These are phyloP conservation scores for Druceiella hillmani DNA, from an alignment of 2,888 invertebrate species.

Conservation along the genomic window DNA sequence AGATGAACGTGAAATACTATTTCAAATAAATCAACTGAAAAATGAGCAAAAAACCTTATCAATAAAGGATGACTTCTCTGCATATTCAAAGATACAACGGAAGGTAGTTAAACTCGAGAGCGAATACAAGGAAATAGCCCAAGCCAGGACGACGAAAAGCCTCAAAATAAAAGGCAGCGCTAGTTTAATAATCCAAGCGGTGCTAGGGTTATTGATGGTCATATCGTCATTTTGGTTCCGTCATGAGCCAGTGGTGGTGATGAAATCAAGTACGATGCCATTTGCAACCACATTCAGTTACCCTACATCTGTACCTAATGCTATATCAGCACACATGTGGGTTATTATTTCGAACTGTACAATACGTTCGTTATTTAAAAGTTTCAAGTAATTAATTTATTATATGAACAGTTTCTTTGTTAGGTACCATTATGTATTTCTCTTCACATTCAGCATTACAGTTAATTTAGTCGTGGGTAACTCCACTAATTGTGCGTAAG, in stretches of 20 bases:
- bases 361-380: slow-evolving; percentile 33
- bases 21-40: slow-evolving; percentile 39
- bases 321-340: slow-evolving; percentile 45
- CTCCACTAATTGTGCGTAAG: too few species aligned
- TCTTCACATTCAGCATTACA: too few species aligned
- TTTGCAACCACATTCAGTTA: slow-evolving; percentile 38
- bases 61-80: slow-evolving; percentile 56
- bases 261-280: slow-evolving; percentile 40
- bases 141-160: slow-evolving; percentile 36
- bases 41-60: slow-evolving; percentile 44
- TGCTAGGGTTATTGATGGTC: slow-evolving; percentile 34
- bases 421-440: too few species aligned
- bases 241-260: slow-evolving; percentile 38
- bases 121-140: slow-evolving; percentile 39
- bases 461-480: too few species aligned
- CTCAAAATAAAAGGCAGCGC: slow-evolving; percentile 38
- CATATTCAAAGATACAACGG: slow-evolving; percentile 53
- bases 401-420: too few species aligned
- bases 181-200: slow-evolving; percentile 34
- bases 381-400: too few species aligned
- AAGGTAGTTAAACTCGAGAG: slow-evolving; percentile 51
- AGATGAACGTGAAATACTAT: slow-evolving; percentile 38
- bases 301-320: slow-evolving; percentile 40
- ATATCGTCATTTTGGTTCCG: slow-evolving; percentile 42
- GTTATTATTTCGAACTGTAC: slow-evolving; percentile 44